Evolutionary conservation across 2,888 invertebrate species (phyloP).

Genomic region (Drosophila phalerata): DNA sequence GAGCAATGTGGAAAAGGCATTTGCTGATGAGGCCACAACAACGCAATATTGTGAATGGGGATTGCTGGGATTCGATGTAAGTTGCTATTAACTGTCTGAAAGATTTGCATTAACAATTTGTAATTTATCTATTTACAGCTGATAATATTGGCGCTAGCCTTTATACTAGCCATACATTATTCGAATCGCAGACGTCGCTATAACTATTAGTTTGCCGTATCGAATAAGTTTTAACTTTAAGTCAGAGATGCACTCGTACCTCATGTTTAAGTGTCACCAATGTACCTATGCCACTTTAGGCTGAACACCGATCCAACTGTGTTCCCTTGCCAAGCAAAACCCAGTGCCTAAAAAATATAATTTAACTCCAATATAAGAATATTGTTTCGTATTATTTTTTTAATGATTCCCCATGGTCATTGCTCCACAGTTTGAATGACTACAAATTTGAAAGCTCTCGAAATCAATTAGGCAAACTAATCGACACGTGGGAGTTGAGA

Average conservation of each 20-base stretch:
- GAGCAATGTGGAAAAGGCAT: slow-evolving; percentile 71
- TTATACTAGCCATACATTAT: slow-evolving; percentile 78
- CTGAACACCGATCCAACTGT: slow-evolving; percentile 26
- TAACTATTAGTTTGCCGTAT: slow-evolving; percentile 65
- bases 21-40: slow-evolving; percentile 69
- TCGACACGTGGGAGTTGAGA: slow-evolving; percentile 34
- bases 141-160: slow-evolving; percentile 69
- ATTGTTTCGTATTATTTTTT: not conserved
- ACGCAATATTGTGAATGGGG: slow-evolving; percentile 73
- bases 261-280: slow-evolving; percentile 63
- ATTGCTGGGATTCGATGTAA: slow-evolving; percentile 76
- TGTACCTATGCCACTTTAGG: slow-evolving; percentile 57
- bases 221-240: slow-evolving; percentile 18
- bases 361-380: slow-evolving; percentile 34
- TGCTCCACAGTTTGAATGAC: slow-evolving; percentile 28
- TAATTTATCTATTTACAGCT: slow-evolving; percentile 50
- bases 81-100: slow-evolving; percentile 12
- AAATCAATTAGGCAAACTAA: slow-evolving; percentile 63
- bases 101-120: slow-evolving; percentile 2
- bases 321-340: slow-evolving; percentile 70
- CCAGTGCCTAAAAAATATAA: slow-evolving; percentile 50
- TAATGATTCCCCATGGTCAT: not conserved
- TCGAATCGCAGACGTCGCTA: slow-evolving; percentile 79
- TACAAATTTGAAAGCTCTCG: slow-evolving; percentile 49
- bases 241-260: slow-evolving; percentile 34